Percentiles rank a stretch among this genome's conserved stretches.
These are phyloP conservation scores for Esox masquinongy DNA, from an alignment of 2,797 vertebrate species.

Conservation along the genomic window DNA sequence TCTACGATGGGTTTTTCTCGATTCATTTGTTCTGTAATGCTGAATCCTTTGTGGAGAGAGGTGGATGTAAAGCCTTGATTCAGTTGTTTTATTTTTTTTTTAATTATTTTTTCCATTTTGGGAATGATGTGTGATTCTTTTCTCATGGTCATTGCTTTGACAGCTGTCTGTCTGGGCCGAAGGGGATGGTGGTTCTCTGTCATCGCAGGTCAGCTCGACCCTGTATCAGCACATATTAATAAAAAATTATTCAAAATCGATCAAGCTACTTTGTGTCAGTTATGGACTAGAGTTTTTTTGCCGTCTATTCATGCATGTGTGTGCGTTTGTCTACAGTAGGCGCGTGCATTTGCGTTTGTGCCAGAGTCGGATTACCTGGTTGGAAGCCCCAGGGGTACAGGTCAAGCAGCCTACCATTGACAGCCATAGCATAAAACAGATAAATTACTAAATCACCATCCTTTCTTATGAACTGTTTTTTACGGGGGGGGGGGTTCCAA, in stretches of 20 bases:
- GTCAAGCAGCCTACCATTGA: no score
- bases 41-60: conserved; percentile 56
- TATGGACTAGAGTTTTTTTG: conserved; percentile 50
- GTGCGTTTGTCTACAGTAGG: conserved; percentile 23
- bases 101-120: conserved; percentile 47
- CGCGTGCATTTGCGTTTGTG: conserved; percentile 5
- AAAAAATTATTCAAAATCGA: conserved; percentile 67
- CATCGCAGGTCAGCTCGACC: conserved; percentile 71
- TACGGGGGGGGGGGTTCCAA: no score
- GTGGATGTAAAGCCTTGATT: conserved; percentile 46
- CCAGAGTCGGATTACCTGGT: background rate
- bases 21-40: conserved; percentile 51
- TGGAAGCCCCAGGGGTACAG: background rate
- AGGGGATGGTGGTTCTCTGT: conserved; percentile 66
- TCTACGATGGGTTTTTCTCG: conserved; percentile 32
- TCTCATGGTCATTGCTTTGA: conserved; percentile 64
- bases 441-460: no score
- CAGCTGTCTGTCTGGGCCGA: conserved; percentile 66
- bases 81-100: conserved; percentile 51
- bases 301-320: background rate
- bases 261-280: background rate
- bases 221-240: conserved; percentile 78
- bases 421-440: no score
- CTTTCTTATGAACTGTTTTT: no score
- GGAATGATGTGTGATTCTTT: conserved; percentile 55